These are phyloP conservation scores for Babyrousa celebensis DNA, from an alignment of 2,797 vertebrate species.

Conservation along the genomic window DNA sequence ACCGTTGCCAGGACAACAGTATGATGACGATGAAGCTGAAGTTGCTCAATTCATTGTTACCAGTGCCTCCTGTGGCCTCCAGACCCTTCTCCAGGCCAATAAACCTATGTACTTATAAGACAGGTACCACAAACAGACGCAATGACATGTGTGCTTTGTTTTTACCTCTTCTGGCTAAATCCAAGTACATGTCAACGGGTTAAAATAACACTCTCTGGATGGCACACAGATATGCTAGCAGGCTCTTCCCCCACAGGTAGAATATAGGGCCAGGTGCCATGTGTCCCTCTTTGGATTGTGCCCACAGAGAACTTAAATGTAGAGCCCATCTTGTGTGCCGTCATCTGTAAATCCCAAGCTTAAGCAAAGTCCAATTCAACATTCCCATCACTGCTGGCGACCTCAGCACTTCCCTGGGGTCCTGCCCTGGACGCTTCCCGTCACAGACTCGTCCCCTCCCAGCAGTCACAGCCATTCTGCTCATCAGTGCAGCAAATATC, in stretches of 20 bases:
- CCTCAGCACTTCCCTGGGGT: background rate
- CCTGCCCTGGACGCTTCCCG: background rate
- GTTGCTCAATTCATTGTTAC: background rate
- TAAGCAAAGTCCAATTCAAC: background rate
- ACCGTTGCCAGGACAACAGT: background rate
- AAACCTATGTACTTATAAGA: background rate
- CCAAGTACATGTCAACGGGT: background rate
- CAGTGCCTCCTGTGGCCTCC: background rate
- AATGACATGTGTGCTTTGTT: background rate
- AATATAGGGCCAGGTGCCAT: background rate
- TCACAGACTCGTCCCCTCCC: background rate
- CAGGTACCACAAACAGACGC: background rate
- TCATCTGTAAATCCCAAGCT: background rate
- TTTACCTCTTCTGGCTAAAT: background rate
- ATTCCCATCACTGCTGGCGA: background rate
- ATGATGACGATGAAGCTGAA: background rate
- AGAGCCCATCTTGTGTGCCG: background rate
- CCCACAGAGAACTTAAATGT: background rate
- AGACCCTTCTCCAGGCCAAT: background rate
- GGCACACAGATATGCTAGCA: background rate
- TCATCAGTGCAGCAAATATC: background rate
- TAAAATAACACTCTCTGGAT: slow-evolving; percentile 8
- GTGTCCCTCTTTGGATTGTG: background rate
- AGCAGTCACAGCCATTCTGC: background rate
- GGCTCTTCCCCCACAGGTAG: background rate